Evolutionary conservation across 2,113 vertebrate genomes (phyloP).

Genomic region (Corapipo altera): DNA sequence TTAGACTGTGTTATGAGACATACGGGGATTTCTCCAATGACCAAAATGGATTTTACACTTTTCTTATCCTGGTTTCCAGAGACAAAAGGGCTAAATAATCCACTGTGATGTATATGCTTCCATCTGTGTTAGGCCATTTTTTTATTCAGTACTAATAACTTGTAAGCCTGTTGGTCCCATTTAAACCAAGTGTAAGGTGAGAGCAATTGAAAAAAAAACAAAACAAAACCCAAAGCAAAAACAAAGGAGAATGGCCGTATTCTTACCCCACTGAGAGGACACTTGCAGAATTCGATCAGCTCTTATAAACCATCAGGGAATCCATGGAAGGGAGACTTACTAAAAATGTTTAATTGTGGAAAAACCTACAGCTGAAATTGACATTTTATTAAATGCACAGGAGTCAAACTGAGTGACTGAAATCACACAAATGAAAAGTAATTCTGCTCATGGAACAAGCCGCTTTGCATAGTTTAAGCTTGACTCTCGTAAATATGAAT

Average conservation of each 20-base stretch:
- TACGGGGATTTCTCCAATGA: not conserved
- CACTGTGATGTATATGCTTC: not conserved
- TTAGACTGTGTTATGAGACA: not conserved
- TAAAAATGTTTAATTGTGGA: not conserved
- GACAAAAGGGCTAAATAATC: not conserved
- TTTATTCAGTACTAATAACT: not conserved
- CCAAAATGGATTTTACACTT: not conserved
- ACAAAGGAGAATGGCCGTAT: not conserved
- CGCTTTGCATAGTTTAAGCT: not conserved
- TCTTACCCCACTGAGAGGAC: not conserved
- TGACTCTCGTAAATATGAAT: not conserved
- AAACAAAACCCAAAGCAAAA: not conserved
- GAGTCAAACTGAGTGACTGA: not conserved
- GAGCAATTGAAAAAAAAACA: not conserved
- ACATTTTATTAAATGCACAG: not conserved
- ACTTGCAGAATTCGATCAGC: not conserved
- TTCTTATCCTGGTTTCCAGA: not conserved
- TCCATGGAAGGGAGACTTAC: not conserved
- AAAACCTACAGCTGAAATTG: not conserved
- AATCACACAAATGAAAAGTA: not conserved
- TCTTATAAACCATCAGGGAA: not conserved
- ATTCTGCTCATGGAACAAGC: not conserved
- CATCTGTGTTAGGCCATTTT: not conserved
- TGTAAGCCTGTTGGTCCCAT: not conserved
- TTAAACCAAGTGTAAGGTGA: not conserved